A percentile compares a stretch with the other conserved stretches of the same genome.
Conservation (phyloP, 1,140 invertebrate genomes). For the Pogonomyrmex barbatus region DNA sequence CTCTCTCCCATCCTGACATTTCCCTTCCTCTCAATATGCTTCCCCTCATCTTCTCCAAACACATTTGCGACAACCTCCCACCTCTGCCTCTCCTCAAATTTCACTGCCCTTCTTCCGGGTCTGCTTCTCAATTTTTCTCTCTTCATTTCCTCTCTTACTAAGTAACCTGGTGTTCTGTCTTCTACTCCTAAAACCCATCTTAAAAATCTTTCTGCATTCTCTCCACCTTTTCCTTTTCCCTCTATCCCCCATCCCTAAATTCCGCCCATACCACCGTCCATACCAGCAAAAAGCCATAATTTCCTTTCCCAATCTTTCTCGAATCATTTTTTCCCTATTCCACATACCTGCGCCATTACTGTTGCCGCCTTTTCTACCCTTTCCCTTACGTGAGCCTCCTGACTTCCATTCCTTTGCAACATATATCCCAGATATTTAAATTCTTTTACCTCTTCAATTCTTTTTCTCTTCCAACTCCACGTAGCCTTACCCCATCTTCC, state of each 20-base stretch:
- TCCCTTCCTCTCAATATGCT: neutral
- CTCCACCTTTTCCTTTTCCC: neutral
- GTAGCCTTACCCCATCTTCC: neutral
- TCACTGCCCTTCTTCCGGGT: neutral
- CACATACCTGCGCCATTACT: neutral
- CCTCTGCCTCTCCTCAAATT: neutral
- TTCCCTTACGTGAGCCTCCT: neutral
- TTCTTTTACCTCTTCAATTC: neutral
- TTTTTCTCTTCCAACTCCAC: neutral
- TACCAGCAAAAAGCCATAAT: neutral
- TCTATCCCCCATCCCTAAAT: neutral
- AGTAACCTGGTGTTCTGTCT: neutral
- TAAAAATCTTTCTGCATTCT: neutral
- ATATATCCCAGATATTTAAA: neutral
- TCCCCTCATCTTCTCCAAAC: neutral
- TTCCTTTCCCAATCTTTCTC: neutral
- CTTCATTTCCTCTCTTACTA: neutral
- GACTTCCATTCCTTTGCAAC: neutral
- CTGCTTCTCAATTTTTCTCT: neutral
- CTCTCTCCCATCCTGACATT: neutral
- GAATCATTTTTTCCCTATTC: neutral
- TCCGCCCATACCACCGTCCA: neutral
- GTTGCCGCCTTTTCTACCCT: neutral
- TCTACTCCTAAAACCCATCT: neutral
- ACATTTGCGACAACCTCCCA: neutral